Conservation (phyloP, 2,797 vertebrate genomes). For the Selene dorsalis region DNA sequence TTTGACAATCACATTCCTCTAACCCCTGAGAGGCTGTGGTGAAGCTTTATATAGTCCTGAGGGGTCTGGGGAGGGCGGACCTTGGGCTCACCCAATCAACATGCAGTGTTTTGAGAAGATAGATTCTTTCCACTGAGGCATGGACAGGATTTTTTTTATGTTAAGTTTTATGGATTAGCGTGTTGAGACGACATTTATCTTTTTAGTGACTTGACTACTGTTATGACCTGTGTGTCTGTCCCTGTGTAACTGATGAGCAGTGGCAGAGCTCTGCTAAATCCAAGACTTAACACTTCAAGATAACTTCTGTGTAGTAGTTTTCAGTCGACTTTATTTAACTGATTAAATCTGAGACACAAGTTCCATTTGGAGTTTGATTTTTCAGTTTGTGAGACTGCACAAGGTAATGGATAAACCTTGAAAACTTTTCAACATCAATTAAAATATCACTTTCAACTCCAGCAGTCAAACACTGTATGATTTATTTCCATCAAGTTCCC, state of each 20-base stretch:
- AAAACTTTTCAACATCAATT: not conserved
- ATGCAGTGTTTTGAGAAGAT: constrained; percentile 42
- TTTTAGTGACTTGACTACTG: constrained; percentile 23
- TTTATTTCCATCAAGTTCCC: not conserved
- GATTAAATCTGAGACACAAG: not conserved
- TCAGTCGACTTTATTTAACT: no score
- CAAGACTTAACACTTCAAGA: constrained; percentile 1
- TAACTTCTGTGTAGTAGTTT: no score
- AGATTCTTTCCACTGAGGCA: constrained; percentile 64
- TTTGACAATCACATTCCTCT: constrained; percentile 81
- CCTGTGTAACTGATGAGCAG: not conserved
- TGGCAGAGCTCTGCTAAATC: not conserved
- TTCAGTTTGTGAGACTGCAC: not conserved
- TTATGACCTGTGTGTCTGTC: constrained; percentile 4
- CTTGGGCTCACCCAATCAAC: constrained; percentile 81
- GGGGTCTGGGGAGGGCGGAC: constrained; percentile 75
- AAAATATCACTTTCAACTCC: no score
- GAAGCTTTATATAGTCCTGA: constrained; percentile 83
- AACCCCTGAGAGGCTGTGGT: constrained; percentile 72
- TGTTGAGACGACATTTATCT: constrained; percentile 33
- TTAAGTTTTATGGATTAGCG: constrained; percentile 21
- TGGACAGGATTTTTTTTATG: constrained; percentile 13
- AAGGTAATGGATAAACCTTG: not conserved
- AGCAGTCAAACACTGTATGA: not conserved
- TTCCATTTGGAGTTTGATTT: not conserved